phyloP scores from a whole-genome alignment of 2,797 vertebrate genomes.

The Gallinago nigripennis region DNA sequence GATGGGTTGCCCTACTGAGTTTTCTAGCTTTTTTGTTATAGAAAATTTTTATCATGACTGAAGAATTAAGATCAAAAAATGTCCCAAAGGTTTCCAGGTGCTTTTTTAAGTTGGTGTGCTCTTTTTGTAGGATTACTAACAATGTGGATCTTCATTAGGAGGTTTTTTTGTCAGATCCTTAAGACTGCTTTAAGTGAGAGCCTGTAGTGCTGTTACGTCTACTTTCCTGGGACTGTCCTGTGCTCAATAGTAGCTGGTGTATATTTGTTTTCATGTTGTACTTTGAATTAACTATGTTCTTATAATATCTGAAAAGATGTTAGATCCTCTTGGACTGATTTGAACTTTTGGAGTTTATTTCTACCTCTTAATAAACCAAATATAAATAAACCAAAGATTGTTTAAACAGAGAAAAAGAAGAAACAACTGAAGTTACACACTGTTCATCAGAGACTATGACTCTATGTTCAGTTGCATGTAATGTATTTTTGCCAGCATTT shows the following conservation, averaged over 20 bases:
- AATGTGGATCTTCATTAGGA: background rate
- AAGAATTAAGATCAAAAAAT: conserved; percentile 45
- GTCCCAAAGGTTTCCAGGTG: conserved; percentile 2
- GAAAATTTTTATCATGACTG: conserved; percentile 16
- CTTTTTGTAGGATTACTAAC: conserved; percentile 15
- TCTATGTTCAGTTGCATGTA: background rate
- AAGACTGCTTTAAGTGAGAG: background rate
- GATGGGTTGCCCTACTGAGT: conserved; percentile 58
- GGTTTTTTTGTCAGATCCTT: background rate
- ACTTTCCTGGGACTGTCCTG: background rate
- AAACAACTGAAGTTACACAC: background rate
- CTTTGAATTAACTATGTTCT: background rate
- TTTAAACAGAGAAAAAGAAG: background rate
- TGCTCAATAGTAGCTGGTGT: background rate
- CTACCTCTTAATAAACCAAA: background rate
- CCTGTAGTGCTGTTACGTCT: background rate
- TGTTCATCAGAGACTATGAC: background rate
- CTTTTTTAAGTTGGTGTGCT: conserved; percentile 37
- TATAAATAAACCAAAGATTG: background rate
- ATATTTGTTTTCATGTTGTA: background rate
- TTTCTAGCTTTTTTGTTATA: conserved; percentile 8
- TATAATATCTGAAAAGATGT: background rate
- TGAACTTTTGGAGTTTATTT: background rate
- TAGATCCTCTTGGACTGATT: background rate
- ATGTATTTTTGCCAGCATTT: background rate